Percentiles rank a stretch among this genome's conserved stretches.
Conservation (phyloP, 2,888 invertebrate species). For the Taenaris catops region DNA sequence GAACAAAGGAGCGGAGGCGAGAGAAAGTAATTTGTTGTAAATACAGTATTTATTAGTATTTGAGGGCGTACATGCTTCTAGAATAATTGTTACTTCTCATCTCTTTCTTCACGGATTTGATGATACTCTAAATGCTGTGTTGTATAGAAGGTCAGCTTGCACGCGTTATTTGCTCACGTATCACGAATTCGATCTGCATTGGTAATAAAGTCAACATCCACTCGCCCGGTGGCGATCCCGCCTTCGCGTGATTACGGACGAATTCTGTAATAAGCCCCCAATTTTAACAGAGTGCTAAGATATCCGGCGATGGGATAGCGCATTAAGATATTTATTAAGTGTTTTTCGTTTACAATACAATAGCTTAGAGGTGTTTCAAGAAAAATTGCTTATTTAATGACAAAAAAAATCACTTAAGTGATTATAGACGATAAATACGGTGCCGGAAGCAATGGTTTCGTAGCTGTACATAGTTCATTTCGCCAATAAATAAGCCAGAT, state of each 20-base stretch:
- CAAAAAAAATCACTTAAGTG: too few species aligned
- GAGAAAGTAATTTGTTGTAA: constrained; percentile 12
- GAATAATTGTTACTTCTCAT: too few species aligned
- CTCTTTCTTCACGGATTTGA: too few species aligned
- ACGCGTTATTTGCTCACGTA: constrained; percentile 48
- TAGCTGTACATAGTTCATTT: too few species aligned
- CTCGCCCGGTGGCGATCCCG: constrained; percentile 54
- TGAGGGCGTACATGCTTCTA: too few species aligned
- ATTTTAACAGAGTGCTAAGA: constrained; percentile 71
- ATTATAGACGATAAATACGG: too few species aligned
- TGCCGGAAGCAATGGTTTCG: too few species aligned
- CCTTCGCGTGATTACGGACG: constrained; percentile 55
- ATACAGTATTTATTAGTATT: too few species aligned
- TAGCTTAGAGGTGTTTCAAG: too few species aligned
- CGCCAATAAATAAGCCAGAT: too few species aligned
- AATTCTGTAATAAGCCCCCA: constrained; percentile 51
- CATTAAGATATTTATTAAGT: constrained; percentile 21
- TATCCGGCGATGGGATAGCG: constrained; percentile 43
- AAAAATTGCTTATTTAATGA: too few species aligned
- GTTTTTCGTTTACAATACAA: constrained; percentile 8
- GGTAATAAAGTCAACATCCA: constrained; percentile 29
- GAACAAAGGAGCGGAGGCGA: constrained; percentile 30
- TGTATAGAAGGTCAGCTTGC: constrained; percentile 22
- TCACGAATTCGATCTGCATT: constrained; percentile 47
- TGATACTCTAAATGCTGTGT: too few species aligned